Evolutionary conservation across 2,888 invertebrate genomes (phyloP).

Genomic region (Lycia hirtaria): DNA sequence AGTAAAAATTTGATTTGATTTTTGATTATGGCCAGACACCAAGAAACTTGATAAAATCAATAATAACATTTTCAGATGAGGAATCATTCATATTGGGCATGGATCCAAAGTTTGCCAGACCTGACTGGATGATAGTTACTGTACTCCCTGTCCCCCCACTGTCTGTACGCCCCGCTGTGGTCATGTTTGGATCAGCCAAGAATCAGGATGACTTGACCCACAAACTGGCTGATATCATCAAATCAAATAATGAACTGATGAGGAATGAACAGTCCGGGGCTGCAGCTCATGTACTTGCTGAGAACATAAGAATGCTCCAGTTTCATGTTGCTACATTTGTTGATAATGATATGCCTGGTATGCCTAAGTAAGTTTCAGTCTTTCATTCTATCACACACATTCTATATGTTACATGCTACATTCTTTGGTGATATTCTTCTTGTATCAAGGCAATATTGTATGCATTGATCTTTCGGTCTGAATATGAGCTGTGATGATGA

Average conservation of each 20-base stretch:
- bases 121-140: constrained; percentile 99
- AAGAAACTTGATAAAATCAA: no score
- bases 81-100: constrained; percentile 97
- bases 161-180: constrained; percentile 98
- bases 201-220: constrained; percentile 99
- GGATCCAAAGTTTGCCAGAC: constrained; percentile 98
- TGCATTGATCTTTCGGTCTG: no score
- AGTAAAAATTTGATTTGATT: no score
- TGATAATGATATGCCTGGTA: constrained; percentile 99
- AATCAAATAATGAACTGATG: constrained; percentile 97
- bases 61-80: constrained; percentile 88
- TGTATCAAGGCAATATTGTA: no score
- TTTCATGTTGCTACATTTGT: constrained; percentile 99
- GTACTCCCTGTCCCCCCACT: constrained; percentile 98
- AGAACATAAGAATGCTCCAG: constrained; percentile 99
- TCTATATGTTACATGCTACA: no score
- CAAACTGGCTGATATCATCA: constrained; percentile 99
- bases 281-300: constrained; percentile 98
- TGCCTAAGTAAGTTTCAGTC: constrained; percentile 91
- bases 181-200: constrained; percentile 99
- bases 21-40: no score
- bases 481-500: no score
- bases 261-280: constrained; percentile 98
- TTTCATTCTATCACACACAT: no score
- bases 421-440: no score